A percentile compares a stretch with the other conserved stretches of the same genome.
These are phyloP conservation scores for Meleagris gallopavo DNA, from an alignment of 2,113 vertebrate genomes.

Conservation along the genomic window DNA sequence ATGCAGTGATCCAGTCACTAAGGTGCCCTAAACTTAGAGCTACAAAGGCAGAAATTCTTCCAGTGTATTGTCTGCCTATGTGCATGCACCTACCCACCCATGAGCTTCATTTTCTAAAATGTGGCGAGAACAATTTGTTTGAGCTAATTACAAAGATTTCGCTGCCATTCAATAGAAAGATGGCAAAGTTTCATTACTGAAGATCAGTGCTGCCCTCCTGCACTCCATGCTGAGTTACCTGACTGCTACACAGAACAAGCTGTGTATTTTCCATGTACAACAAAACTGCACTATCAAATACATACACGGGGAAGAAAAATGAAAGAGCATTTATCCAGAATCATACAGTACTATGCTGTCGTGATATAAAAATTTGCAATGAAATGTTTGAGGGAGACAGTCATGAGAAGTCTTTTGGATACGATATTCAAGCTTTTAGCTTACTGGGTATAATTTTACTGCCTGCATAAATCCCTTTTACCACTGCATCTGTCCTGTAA, in stretches of 20 bases:
- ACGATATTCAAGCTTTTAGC: slow-evolving; percentile 42
- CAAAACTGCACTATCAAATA: background rate
- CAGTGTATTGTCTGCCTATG: background rate
- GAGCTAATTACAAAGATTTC: background rate
- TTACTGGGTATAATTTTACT: slow-evolving; percentile 50
- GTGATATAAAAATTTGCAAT: background rate
- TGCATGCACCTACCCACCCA: background rate
- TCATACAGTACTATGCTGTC: background rate
- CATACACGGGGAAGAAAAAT: background rate
- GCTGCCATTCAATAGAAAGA: background rate
- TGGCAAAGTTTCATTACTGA: background rate
- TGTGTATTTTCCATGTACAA: background rate
- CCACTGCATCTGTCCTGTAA: slow-evolving; percentile 7
- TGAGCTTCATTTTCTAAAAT: background rate
- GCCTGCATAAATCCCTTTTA: slow-evolving; percentile 33
- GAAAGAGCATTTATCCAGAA: background rate
- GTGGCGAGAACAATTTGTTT: background rate
- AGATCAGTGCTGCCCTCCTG: background rate
- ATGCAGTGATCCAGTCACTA: background rate
- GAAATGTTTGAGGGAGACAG: background rate
- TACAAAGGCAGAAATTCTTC: background rate
- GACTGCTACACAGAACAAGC: background rate
- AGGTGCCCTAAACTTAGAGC: background rate
- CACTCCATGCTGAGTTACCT: background rate
- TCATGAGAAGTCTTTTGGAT: slow-evolving; percentile 21